Evolutionary conservation across 2,113 vertebrate species (phyloP).

Genomic region (Notechis scutatus): DNA sequence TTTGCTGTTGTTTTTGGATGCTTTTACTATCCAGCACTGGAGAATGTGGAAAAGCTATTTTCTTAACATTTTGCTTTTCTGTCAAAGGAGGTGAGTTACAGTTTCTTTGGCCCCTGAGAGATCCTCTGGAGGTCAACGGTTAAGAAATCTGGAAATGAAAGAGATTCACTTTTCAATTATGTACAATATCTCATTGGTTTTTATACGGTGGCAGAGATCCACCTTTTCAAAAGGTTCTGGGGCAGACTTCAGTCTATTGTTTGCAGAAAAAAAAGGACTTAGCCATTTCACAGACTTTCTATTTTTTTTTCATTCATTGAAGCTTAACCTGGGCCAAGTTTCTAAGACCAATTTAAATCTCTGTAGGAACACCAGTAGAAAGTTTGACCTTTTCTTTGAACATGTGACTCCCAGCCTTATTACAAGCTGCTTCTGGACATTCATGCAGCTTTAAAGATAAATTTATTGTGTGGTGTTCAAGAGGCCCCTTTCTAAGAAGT

Average conservation of each 20-base stretch:
- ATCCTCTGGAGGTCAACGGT: not conserved
- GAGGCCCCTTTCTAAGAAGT: not conserved
- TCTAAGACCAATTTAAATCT: not conserved
- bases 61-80: not conserved
- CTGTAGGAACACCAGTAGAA: not conserved
- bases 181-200: not conserved
- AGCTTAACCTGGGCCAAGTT: not conserved
- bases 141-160: slow-evolving; percentile 7
- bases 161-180: not conserved
- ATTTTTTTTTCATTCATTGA: not conserved
- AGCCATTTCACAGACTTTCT: not conserved
- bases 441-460: not conserved
- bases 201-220: not conserved
- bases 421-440: not conserved
- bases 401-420: not conserved
- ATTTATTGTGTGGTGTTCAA: not conserved
- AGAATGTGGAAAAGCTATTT: not conserved
- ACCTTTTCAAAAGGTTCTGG: not conserved
- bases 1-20: not conserved
- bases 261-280: not conserved
- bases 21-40: not conserved
- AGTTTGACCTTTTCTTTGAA: not conserved
- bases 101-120: slow-evolving; percentile 3
- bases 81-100: slow-evolving; percentile 10
- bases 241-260: not conserved